phyloP scores from a whole-genome alignment of 2,113 vertebrate species.

The Motacilla alba region DNA sequence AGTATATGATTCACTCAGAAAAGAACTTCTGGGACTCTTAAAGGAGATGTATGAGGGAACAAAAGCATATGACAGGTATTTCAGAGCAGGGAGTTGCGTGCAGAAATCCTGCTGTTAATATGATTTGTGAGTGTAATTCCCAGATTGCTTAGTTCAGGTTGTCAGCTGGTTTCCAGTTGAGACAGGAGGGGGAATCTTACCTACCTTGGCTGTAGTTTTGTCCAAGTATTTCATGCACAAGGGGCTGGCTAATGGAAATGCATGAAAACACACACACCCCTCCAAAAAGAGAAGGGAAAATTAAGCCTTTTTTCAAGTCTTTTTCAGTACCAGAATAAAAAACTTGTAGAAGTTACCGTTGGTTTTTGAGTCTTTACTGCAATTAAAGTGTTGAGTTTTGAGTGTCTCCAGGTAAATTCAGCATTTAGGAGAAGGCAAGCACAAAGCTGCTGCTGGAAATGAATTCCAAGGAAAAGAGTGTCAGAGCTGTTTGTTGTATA shows the following conservation, averaged over 20 bases:
- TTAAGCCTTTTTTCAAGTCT: neutral
- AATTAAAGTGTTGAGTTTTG: neutral
- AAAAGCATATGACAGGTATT: constrained; percentile 50
- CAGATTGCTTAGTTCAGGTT: constrained; percentile 31
- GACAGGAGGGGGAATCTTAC: neutral
- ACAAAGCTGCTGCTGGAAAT: neutral
- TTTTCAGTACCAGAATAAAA: neutral
- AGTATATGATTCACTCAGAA: constrained; percentile 60
- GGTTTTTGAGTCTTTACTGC: neutral
- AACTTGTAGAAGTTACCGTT: neutral
- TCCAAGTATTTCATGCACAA: neutral
- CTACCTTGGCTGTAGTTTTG: neutral
- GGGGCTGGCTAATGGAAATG: neutral
- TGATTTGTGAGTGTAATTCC: constrained; percentile 59
- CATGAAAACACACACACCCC: neutral
- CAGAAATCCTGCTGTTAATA: constrained; percentile 55
- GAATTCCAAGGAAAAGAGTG: neutral
- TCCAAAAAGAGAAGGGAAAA: neutral
- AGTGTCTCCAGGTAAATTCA: neutral
- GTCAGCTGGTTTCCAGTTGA: constrained; percentile 42
- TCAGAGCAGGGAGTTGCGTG: constrained; percentile 38
- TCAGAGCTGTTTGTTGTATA: neutral
- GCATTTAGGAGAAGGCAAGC: neutral
- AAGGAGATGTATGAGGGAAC: constrained; percentile 51
- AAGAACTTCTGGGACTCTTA: constrained; percentile 56